Evolutionary conservation across 2,888 invertebrate genomes (phyloP).

Genomic region (Eulithis prunata): DNA sequence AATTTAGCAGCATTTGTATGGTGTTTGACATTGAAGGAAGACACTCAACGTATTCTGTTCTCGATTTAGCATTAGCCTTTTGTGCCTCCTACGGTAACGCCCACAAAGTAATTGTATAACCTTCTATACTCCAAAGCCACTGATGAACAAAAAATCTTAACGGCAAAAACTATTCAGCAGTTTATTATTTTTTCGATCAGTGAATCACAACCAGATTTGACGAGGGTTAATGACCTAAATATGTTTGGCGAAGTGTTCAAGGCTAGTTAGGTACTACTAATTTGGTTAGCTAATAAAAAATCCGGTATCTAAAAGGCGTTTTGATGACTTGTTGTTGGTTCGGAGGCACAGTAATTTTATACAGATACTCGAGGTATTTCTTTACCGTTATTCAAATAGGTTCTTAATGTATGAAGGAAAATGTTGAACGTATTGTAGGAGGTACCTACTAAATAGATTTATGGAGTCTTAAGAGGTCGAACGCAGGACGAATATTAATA

Average conservation of each 20-base stretch:
- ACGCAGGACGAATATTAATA: slow-evolving; percentile 44
- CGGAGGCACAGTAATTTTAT: slow-evolving; percentile 55
- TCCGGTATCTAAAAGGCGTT: slow-evolving; percentile 66
- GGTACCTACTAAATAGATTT: not conserved
- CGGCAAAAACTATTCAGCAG: slow-evolving; percentile 80
- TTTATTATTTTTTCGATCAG: slow-evolving; percentile 82
- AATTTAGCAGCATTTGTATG: slow-evolving; percentile 3
- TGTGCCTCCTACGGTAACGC: slow-evolving; percentile 55
- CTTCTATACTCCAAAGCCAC: slow-evolving; percentile 62
- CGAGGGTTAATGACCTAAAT: slow-evolving; percentile 83
- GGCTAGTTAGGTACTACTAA: slow-evolving; percentile 68
- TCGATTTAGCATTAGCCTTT: slow-evolving; percentile 19
- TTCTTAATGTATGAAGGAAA: slow-evolving; percentile 14
- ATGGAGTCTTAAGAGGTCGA: slow-evolving; percentile 40
- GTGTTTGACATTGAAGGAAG: slow-evolving; percentile 44
- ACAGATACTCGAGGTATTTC: slow-evolving; percentile 53
- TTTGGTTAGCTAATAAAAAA: slow-evolving; percentile 71
- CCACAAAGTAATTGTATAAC: slow-evolving; percentile 66
- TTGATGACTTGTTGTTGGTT: slow-evolving; percentile 60
- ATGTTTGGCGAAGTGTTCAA: slow-evolving; percentile 80
- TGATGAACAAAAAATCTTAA: slow-evolving; percentile 64
- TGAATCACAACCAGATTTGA: slow-evolving; percentile 83
- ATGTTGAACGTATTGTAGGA: slow-evolving; percentile 18
- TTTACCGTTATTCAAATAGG: slow-evolving; percentile 67
- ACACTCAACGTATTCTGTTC: slow-evolving; percentile 53